phyloP scores from a whole-genome alignment of 1,140 invertebrate species.

The Pseudoatta argentina region DNA sequence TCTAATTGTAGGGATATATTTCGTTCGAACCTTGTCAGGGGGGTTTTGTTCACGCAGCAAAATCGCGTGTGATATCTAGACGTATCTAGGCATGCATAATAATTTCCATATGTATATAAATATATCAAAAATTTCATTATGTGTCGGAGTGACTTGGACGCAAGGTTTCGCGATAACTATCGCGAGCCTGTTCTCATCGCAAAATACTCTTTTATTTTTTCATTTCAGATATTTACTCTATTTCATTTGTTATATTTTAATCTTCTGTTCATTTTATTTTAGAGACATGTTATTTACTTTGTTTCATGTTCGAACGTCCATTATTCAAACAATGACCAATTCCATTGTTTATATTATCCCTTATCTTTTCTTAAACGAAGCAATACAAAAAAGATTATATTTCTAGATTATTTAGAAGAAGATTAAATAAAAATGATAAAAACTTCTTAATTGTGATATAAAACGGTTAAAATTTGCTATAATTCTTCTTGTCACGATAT shows the following conservation, averaged over 20 bases:
- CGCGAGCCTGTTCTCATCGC: not conserved
- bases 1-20: constrained; percentile 75
- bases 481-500: not conserved
- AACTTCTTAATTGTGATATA: no score
- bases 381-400: not conserved
- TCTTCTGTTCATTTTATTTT: not conserved
- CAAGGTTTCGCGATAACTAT: constrained; percentile 50
- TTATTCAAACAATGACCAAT: not conserved
- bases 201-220: not conserved
- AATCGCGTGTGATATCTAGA: constrained; percentile 76
- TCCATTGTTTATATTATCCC: not conserved
- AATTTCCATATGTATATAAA: constrained; percentile 62
- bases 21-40: constrained; percentile 66
- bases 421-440: not conserved
- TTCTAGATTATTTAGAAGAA: not conserved
- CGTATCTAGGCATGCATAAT: constrained; percentile 55
- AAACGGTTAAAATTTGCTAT: not conserved
- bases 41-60: constrained; percentile 70
- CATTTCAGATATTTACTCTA: not conserved
- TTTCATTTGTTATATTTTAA: not conserved
- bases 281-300: not conserved
- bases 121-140: constrained; percentile 59
- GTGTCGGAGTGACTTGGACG: constrained; percentile 61
- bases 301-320: not conserved
- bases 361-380: not conserved